These are phyloP conservation scores for Cephus nigrinus DNA, from an alignment of 2,888 invertebrate genomes.

Conservation along the genomic window DNA sequence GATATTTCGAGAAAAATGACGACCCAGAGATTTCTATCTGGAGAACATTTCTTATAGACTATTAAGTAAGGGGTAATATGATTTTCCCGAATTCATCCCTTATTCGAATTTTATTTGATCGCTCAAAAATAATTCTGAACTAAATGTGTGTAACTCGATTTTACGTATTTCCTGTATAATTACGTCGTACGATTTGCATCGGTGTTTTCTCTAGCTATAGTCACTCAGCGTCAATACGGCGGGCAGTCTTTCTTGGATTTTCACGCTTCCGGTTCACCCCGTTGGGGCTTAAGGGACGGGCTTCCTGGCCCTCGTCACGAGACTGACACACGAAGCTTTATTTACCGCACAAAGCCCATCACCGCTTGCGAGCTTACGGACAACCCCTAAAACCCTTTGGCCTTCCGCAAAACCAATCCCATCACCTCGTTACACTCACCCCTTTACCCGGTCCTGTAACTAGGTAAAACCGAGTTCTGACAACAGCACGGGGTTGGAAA, in stretches of 20 bases:
- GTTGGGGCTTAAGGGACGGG: not conserved
- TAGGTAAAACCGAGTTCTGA: not conserved
- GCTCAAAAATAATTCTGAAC: not conserved
- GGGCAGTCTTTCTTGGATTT: not conserved
- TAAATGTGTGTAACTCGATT: not conserved
- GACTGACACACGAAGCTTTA: slow-evolving; percentile 23
- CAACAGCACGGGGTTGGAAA: not conserved
- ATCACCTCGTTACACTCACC: not conserved
- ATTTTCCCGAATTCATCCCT: not conserved
- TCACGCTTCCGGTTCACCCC: not conserved
- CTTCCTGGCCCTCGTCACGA: slow-evolving; percentile 14
- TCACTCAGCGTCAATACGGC: not conserved
- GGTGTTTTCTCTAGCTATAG: not conserved
- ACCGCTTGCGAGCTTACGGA: slow-evolving; percentile 4
- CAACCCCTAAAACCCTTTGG: slow-evolving; percentile 9
- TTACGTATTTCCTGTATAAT: not conserved
- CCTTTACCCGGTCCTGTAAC: not conserved
- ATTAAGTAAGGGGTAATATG: not conserved
- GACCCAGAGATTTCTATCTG: not conserved
- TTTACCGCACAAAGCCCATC: slow-evolving; percentile 18
- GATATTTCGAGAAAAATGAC: not conserved
- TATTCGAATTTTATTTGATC: not conserved
- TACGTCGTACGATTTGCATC: not conserved
- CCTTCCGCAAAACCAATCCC: not conserved
- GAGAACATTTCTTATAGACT: not conserved